Evolutionary conservation across 2,797 vertebrate genomes (phyloP).

Genomic region (Mus minutoides): DNA sequence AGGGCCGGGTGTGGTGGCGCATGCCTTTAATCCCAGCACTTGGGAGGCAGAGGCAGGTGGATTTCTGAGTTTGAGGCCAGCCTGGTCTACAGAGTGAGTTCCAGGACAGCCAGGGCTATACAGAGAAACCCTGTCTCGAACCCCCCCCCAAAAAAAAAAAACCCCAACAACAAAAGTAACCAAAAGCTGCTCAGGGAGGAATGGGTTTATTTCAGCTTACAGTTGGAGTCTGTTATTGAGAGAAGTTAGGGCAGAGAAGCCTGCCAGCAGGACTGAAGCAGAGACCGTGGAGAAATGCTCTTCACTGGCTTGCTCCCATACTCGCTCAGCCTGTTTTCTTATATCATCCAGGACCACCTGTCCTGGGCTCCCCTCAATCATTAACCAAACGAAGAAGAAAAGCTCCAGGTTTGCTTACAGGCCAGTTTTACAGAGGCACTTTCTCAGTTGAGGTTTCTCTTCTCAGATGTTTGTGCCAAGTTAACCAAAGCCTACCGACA

Average conservation of each 20-base stretch:
- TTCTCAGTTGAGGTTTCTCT: neutral
- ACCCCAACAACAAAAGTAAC: neutral
- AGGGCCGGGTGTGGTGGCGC: too few species aligned
- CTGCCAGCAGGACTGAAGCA: neutral
- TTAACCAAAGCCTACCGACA: neutral
- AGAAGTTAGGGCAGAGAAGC: neutral
- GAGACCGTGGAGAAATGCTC: neutral
- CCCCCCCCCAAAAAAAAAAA: too few species aligned
- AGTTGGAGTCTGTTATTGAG: neutral
- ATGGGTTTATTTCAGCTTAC: neutral
- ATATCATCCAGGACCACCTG: neutral
- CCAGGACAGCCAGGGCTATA: too few species aligned
- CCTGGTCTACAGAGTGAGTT: too few species aligned
- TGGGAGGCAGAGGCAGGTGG: too few species aligned
- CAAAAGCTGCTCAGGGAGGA: neutral
- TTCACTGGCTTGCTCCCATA: neutral
- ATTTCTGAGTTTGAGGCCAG: too few species aligned
- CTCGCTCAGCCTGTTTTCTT: neutral
- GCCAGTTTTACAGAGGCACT: neutral
- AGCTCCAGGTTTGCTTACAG: neutral
- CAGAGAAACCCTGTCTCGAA: too few species aligned
- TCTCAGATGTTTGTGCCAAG: neutral
- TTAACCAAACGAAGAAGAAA: neutral
- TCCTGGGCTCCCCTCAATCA: neutral
- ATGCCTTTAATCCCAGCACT: too few species aligned